Evolutionary conservation across 2,888 invertebrate genomes (phyloP).

Genomic region (Netelia fuscicornis): DNA sequence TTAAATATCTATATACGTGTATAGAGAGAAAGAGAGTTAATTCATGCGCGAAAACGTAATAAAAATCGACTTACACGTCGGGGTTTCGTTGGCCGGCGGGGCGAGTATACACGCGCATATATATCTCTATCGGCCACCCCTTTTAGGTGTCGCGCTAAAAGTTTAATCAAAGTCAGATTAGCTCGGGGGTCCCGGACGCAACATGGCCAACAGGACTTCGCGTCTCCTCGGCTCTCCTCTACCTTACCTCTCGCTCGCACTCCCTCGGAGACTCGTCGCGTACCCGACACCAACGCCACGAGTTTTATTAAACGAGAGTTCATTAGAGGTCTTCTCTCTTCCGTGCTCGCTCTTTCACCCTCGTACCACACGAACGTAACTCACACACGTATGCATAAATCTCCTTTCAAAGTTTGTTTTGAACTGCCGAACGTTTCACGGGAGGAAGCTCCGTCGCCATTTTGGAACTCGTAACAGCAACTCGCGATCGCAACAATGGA

Average conservation of each 20-base stretch:
- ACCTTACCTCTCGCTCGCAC: constrained; percentile 2
- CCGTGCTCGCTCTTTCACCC: constrained; percentile 5
- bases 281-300: constrained; percentile 65
- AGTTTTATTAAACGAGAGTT: constrained; percentile 82
- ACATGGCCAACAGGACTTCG: constrained; percentile 50
- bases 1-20: background rate
- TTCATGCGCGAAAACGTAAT: constrained; percentile 79
- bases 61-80: constrained; percentile 83
- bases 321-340: constrained; percentile 76
- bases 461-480: constrained; percentile 33
- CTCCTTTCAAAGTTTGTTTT: constrained; percentile 78
- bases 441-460: constrained; percentile 61
- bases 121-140: constrained; percentile 71
- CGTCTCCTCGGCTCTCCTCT: constrained; percentile 11
- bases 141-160: constrained; percentile 83
- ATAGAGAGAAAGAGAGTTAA: constrained; percentile 51
- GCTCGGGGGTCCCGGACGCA: constrained; percentile 72
- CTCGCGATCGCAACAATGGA: constrained; percentile 26
- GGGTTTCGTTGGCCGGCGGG: constrained; percentile 66
- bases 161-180: constrained; percentile 85
- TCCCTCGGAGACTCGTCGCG: background rate
- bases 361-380: constrained; percentile 7
- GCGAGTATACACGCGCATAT: constrained; percentile 49
- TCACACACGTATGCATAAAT: constrained; percentile 58
- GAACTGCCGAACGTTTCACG: constrained; percentile 73